Conservation (phyloP, 2,113 vertebrate genomes). For the Perccottus glenii region DNA sequence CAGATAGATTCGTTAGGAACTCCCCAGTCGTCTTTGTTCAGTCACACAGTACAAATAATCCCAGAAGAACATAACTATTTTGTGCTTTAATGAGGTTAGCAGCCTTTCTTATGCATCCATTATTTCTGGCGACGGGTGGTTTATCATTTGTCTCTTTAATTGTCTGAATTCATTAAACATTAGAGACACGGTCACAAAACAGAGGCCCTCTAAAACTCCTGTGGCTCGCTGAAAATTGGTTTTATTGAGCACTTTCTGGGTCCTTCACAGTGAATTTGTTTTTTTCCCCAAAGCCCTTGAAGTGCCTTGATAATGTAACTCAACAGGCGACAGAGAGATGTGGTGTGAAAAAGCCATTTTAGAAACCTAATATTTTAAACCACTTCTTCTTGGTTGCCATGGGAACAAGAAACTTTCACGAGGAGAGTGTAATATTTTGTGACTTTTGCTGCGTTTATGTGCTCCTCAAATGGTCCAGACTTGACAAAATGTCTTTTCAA, state of each 20-base stretch:
- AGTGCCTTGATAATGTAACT: constrained; percentile 3
- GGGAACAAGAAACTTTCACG: constrained; percentile 2
- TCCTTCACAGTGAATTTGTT: background rate
- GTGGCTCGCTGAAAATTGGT: background rate
- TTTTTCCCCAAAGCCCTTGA: constrained; percentile 1
- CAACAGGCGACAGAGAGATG: background rate
- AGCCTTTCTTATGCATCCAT: background rate
- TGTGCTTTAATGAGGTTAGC: background rate
- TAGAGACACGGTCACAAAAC: background rate
- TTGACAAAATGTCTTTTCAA: background rate
- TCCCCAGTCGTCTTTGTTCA: no score
- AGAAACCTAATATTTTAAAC: background rate
- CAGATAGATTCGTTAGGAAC: no score
- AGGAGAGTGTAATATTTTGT: background rate
- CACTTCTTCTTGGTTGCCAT: constrained; percentile 14
- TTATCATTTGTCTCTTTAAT: no score
- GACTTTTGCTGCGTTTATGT: no score
- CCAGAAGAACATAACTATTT: background rate
- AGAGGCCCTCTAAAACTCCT: background rate
- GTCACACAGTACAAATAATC: background rate
- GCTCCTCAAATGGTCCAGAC: no score
- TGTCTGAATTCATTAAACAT: background rate
- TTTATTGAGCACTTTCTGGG: background rate
- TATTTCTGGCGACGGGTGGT: background rate
- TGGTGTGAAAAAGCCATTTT: constrained; percentile 14